Evolutionary conservation across 2,113 vertebrate species (phyloP).

Genomic region (Anoplopoma fimbria): DNA sequence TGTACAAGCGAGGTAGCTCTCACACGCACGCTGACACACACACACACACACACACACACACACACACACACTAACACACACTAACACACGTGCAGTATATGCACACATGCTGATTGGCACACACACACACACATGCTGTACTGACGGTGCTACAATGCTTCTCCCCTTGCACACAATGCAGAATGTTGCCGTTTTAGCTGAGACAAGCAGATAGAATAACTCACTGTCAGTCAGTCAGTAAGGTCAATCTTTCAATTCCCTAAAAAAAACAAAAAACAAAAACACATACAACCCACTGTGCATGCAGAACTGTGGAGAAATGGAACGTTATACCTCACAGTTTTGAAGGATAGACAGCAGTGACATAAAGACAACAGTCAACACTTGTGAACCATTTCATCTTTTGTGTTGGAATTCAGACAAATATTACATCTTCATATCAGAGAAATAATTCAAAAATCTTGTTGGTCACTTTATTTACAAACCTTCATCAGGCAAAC

Average conservation of each 20-base stretch:
- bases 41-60: neutral
- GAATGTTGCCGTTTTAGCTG: conserved; percentile 58
- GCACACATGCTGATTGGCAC: neutral
- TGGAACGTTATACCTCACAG: neutral
- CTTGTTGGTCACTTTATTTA: neutral
- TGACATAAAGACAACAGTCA: neutral
- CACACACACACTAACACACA: neutral
- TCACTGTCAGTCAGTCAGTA: conserved; percentile 58
- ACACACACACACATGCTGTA: conserved; percentile 23
- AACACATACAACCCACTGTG: conserved; percentile 17
- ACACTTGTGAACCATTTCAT: neutral
- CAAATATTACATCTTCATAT: neutral
- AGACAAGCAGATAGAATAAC: conserved; percentile 66
- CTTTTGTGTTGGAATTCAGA: neutral
- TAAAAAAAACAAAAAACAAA: neutral
- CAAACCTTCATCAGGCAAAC: neutral
- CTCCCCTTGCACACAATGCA: conserved; percentile 39
- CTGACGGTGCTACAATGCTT: conserved; percentile 1
- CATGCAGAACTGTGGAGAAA: conserved; percentile 7
- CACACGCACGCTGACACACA: neutral
- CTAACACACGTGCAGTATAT: neutral
- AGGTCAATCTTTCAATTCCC: conserved; percentile 40
- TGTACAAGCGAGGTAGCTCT: neutral
- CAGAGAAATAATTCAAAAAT: neutral
- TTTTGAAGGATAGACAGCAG: conserved; percentile 5